These are phyloP conservation scores for Smittia aterrima DNA, from an alignment of 2,888 invertebrate genomes.

Conservation along the genomic window DNA sequence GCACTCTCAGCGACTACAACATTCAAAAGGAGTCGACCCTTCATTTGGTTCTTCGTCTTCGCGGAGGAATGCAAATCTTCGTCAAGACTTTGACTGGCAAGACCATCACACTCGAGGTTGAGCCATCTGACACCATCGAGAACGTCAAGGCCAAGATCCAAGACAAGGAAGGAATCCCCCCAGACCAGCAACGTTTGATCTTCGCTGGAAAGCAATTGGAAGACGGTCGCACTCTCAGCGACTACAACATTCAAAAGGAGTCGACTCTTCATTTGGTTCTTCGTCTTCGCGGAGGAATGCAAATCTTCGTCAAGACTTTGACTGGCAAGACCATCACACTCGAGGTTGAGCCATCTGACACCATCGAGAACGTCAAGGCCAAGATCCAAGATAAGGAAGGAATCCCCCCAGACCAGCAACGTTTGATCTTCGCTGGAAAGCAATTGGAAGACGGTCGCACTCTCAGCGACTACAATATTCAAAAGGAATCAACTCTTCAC, in stretches of 20 bases:
- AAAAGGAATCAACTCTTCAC: conserved; percentile 63
- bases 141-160: conserved; percentile 94
- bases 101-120: conserved; percentile 92
- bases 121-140: conserved; percentile 90
- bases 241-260: conserved; percentile 19
- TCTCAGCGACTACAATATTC: conserved; percentile 56
- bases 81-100: conserved; percentile 93
- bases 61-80: conserved; percentile 99
- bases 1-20: conserved; percentile 90
- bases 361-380: conserved; percentile 93
- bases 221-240: conserved; percentile 85
- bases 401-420: conserved; percentile 82
- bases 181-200: conserved; percentile 84
- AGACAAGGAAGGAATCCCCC: conserved; percentile 85
- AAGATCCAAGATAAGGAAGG: conserved; percentile 91
- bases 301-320: conserved; percentile 94
- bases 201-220: conserved; percentile 95
- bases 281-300: conserved; percentile 90
- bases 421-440: conserved; percentile 91
- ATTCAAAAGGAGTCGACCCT: conserved; percentile 93
- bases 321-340: conserved; percentile 94
- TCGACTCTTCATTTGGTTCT: conserved; percentile 79
- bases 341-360: conserved; percentile 89
- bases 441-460: conserved; percentile 94
- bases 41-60: conserved; percentile 81